phyloP scores from a whole-genome alignment of 1,140 invertebrate species.

The Coelopa frigida region DNA sequence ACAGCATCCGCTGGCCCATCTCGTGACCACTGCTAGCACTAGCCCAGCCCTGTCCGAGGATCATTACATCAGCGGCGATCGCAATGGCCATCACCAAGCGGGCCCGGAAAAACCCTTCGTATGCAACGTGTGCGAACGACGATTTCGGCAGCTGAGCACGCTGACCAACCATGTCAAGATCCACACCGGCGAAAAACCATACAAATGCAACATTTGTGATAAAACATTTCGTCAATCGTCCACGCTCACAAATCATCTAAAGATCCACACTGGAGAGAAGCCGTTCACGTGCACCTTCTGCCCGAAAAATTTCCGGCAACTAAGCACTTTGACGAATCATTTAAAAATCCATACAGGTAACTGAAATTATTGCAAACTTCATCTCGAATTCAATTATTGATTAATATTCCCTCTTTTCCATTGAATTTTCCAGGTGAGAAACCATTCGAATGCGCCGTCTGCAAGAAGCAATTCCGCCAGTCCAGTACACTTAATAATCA shows the following conservation, averaged over 20 bases:
- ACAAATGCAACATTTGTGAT: conserved; percentile 43
- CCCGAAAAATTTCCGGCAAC: conserved; percentile 43
- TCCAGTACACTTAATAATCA: conserved; percentile 44
- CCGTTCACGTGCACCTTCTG: conserved; percentile 43
- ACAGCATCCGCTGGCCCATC: conserved; percentile 29
- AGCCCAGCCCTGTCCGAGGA: conserved; percentile 18
- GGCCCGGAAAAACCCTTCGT: conserved; percentile 42
- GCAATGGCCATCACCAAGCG: conserved; percentile 9
- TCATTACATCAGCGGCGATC: conserved; percentile 21
- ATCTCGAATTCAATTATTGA: background rate
- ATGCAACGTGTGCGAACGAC: conserved; percentile 42
- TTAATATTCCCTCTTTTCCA: conserved; percentile 1
- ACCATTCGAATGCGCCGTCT: conserved; percentile 44
- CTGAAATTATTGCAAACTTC: conserved; percentile 5
- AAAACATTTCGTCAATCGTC: conserved; percentile 45
- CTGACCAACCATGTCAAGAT: conserved; percentile 45
- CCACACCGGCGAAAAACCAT: conserved; percentile 43
- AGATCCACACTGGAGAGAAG: conserved; percentile 45
- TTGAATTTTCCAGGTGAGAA: conserved; percentile 35
- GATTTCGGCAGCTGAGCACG: conserved; percentile 43
- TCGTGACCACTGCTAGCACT: conserved; percentile 29
- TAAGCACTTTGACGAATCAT: conserved; percentile 43
- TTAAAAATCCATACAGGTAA: conserved; percentile 44
- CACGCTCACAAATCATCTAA: conserved; percentile 43
- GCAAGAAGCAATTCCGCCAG: conserved; percentile 45